Evolutionary conservation across 2,113 vertebrate species (phyloP).

Genomic region (Podocnemis expansa): DNA sequence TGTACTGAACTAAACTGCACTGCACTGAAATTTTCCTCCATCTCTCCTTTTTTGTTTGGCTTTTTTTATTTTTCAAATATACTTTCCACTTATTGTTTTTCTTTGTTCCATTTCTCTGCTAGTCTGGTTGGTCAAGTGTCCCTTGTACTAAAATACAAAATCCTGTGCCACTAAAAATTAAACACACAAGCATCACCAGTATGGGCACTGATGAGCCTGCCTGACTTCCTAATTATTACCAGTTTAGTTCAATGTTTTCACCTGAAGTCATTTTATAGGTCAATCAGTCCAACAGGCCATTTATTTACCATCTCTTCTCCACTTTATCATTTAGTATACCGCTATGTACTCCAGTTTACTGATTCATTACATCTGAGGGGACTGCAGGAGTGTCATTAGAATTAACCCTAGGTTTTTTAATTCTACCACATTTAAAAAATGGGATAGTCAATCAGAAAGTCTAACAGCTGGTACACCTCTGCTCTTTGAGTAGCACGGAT

Average conservation of each 20-base stretch:
- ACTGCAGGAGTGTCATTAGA: not conserved
- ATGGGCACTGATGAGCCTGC: accelerated
- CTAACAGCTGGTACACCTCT: not conserved
- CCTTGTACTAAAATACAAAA: not conserved
- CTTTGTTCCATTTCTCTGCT: not conserved
- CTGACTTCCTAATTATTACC: not conserved
- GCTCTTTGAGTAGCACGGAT: not conserved
- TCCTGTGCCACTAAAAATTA: not conserved
- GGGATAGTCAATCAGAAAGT: not conserved
- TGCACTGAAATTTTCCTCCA: not conserved
- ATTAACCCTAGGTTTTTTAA: too few species aligned
- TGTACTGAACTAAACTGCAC: not conserved
- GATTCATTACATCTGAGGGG: not conserved
- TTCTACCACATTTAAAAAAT: not conserved
- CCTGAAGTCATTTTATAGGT: not conserved
- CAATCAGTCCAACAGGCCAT: not conserved
- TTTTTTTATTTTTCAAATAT: too few species aligned
- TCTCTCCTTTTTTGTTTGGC: not conserved
- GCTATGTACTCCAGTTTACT: not conserved
- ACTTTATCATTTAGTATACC: not conserved
- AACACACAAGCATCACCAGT: not conserved
- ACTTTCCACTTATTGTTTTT: accelerated
- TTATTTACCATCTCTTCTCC: not conserved
- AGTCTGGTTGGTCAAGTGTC: not conserved
- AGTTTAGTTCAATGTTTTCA: not conserved